phyloP scores from a whole-genome alignment of 1,140 invertebrate species.

The Hestina assimilis region DNA sequence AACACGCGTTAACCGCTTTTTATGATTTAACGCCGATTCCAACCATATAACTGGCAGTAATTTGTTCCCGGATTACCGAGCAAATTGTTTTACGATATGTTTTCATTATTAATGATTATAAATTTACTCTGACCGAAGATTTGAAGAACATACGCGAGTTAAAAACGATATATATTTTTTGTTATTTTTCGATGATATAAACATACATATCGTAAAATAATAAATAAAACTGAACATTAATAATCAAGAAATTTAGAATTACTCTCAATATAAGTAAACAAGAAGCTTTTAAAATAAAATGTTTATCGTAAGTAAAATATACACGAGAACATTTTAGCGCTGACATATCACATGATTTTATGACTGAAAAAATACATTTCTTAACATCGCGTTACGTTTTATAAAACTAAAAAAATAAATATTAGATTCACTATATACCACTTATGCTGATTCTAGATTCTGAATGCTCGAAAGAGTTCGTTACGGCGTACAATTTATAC shows the following conservation, averaged over 20 bases:
- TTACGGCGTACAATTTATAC: constrained; percentile 30
- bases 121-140: constrained; percentile 20
- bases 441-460: constrained; percentile 6
- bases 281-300: neutral
- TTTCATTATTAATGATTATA: constrained; percentile 53
- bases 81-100: constrained; percentile 70
- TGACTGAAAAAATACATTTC: too few species aligned
- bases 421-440: neutral
- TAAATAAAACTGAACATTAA: too few species aligned
- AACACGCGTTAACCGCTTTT: constrained; percentile 61
- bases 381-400: too few species aligned
- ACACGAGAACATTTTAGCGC: too few species aligned
- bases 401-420: neutral
- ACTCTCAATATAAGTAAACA: neutral
- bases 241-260: too few species aligned
- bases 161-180: neutral
- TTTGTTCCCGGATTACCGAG: constrained; percentile 50
- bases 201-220: too few species aligned
- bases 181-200: too few species aligned
- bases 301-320: too few species aligned
- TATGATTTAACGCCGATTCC: constrained; percentile 65
- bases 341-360: too few species aligned
- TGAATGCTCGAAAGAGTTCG: constrained; percentile 19
- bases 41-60: constrained; percentile 58
- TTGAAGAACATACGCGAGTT: neutral